Conservation (phyloP, 2,797 vertebrate species). For the Platalea minor region DNA sequence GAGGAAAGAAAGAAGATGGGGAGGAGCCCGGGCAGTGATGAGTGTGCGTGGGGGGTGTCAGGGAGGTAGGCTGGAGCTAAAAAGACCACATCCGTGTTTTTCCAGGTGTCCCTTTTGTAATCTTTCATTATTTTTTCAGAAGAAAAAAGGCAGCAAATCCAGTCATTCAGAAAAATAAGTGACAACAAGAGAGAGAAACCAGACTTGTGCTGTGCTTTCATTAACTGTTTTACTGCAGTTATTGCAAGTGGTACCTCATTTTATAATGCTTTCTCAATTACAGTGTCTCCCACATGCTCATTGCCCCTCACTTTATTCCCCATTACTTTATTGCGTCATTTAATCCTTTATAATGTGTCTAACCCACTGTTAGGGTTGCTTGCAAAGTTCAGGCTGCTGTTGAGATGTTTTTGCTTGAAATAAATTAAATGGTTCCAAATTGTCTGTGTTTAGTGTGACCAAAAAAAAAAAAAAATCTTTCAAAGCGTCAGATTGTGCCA, state of each 20-base stretch:
- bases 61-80: constrained; percentile 1
- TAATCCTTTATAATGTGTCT: constrained; percentile 28
- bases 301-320: constrained; percentile 16
- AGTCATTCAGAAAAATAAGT: constrained; percentile 73
- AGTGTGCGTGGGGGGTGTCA: accelerated
- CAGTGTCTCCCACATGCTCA: background rate
- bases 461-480: background rate
- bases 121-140: constrained; percentile 74
- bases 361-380: background rate
- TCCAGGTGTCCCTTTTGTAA: constrained; percentile 84
- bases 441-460: background rate
- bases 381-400: constrained; percentile 26
- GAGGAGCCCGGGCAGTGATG: background rate
- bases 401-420: background rate
- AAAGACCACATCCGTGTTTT: constrained; percentile 76
- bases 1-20: constrained; percentile 69
- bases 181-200: constrained; percentile 47
- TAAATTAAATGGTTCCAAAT: background rate
- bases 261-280: constrained; percentile 39
- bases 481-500: background rate
- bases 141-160: constrained; percentile 61
- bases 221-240: constrained; percentile 26
- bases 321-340: constrained; percentile 41
- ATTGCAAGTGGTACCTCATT: background rate
- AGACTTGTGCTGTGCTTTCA: constrained; percentile 17